A percentile compares a stretch with the other conserved stretches of the same genome.
Evolutionary conservation across 2,113 vertebrate genomes (phyloP).

Genomic region (Triplophysa siluroides): DNA sequence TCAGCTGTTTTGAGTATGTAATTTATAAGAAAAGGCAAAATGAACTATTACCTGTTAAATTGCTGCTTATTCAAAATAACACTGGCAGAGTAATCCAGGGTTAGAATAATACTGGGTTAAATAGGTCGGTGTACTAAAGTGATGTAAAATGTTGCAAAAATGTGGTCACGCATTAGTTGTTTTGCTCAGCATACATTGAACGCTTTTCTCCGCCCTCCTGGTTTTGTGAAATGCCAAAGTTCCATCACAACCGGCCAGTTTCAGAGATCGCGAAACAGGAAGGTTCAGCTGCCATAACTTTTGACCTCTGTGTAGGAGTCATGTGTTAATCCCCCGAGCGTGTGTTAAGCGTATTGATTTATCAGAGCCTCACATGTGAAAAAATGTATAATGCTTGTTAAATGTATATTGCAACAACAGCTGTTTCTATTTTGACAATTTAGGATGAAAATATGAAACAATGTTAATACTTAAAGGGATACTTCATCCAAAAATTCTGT

Average conservation of each 20-base stretch:
- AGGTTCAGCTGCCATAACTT: slow-evolving; percentile 35
- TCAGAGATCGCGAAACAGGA: slow-evolving; percentile 18
- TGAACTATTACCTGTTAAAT: background rate
- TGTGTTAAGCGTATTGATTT: slow-evolving; percentile 39
- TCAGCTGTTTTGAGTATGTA: background rate
- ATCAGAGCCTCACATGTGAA: slow-evolving; percentile 16
- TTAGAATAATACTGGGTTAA: background rate
- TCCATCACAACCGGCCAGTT: slow-evolving; percentile 16
- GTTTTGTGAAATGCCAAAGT: background rate
- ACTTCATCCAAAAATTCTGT: too few relatives aligned
- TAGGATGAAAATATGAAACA: background rate
- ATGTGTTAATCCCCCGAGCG: slow-evolving; percentile 17
- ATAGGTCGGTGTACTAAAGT: background rate
- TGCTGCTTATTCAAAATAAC: background rate
- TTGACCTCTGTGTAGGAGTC: slow-evolving; percentile 35
- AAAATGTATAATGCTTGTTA: background rate
- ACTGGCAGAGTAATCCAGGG: too few relatives aligned
- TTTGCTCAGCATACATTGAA: background rate
- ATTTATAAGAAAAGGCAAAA: background rate
- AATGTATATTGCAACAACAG: too few relatives aligned
- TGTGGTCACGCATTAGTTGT: background rate
- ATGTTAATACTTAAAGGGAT: background rate
- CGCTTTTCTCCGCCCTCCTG: background rate
- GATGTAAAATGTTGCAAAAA: slow-evolving; percentile 17
- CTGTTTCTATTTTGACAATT: too few relatives aligned